Evolutionary conservation across 2,888 invertebrate genomes (phyloP).

Genomic region (Synanthedon myopaeformis): DNA sequence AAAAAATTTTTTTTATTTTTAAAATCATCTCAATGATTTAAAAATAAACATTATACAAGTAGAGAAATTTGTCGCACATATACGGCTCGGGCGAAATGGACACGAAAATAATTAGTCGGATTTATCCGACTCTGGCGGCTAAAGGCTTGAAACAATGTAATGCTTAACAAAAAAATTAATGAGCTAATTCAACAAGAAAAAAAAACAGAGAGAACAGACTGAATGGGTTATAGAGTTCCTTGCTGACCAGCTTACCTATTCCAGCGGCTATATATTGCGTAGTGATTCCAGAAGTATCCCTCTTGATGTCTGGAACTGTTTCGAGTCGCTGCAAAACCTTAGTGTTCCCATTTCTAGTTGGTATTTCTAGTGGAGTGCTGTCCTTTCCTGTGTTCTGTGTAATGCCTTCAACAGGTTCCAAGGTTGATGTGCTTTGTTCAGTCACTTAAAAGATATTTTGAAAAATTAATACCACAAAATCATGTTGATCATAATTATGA

Average conservation of each 20-base stretch:
- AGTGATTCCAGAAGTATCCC: slow-evolving; percentile 57
- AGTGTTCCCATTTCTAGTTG: slow-evolving; percentile 24
- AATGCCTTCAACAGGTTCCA: neutral
- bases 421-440: neutral
- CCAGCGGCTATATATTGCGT: slow-evolving; percentile 61
- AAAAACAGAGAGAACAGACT: neutral
- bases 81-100: too few relatives aligned
- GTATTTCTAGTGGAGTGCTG: neutral
- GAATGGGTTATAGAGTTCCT: neutral
- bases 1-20: too few relatives aligned
- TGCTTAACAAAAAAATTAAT: too few relatives aligned
- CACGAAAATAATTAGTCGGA: too few relatives aligned
- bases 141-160: too few relatives aligned
- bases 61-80: too few relatives aligned
- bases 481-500: too few relatives aligned
- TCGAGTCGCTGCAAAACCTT: slow-evolving; percentile 43
- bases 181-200: too few relatives aligned
- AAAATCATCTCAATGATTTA: too few relatives aligned
- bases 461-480: too few relatives aligned
- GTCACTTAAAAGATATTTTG: neutral
- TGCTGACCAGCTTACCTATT: slow-evolving; percentile 33
- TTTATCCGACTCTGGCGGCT: too few relatives aligned
- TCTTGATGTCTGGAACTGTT: slow-evolving; percentile 57
- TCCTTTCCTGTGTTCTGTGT: neutral
- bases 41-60: too few relatives aligned